Base-by-base conservation (phyloP, 2,888 invertebrate genomes). In the Sinhomidia bicolor region DNA sequence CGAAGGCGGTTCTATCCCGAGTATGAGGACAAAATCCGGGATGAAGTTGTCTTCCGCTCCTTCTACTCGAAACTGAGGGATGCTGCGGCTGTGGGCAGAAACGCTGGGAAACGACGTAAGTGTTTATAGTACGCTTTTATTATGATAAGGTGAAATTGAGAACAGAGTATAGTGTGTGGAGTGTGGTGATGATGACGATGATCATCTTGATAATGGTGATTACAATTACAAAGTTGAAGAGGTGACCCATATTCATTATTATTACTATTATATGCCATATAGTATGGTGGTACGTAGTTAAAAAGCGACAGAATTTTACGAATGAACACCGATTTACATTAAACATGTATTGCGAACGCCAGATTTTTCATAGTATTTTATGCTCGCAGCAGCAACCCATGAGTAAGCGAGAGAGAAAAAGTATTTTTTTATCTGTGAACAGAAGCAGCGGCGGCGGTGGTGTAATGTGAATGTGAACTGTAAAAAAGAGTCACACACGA, bases 31-130 rank as follows among this genome's bases (percentile, higher is more conserved):
- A 96, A 96, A 94, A 95, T 97, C 94, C 96, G 96, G 94, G 96
- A 95, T 94, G 97, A 97, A 94, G 97, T 97, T 94, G 96, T 96
- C 93, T 96, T 97, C 93, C 95, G 97, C 93, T 97, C 97, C 93
- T 97, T 96, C 95, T 97, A 97, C 95, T 96, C 96, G 94, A 96
- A 96, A 95, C 96, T 96, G 94, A 95, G 96, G 92, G 95, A 95
- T 92, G 96, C 96, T 92, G 96, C 95, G 92, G 88, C 88, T 60
- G 60, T 79, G 41, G 90, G 74, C 20, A 83, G 78, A 83, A 79
- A 68, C n/a, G 62, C 71, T 47, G 89, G 86, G 26, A 85, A 26
- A 85, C 23, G 85, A 32, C 74, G 65, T 88, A 88, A 76, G 85
- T 83, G 71, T 54, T 26, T 32, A n/a, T 32, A n/a, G 7, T n/a